Conservation (phyloP, 2,797 vertebrate genomes). For the Lepidocolaptes lacrymiger region DNA sequence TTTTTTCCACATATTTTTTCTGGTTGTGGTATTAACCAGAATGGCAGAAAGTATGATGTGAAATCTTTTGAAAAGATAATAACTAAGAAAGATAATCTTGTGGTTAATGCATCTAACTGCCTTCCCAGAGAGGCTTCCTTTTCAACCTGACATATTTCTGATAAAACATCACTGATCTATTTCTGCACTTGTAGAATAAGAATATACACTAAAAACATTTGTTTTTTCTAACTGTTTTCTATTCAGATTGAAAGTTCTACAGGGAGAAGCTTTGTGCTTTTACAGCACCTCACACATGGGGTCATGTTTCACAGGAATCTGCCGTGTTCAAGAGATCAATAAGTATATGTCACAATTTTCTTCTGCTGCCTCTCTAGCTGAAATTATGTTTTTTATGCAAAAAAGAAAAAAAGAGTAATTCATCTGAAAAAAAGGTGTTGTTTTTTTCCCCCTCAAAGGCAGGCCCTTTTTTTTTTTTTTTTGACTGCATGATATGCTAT, state of each 20-base stretch:
- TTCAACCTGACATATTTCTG: not conserved
- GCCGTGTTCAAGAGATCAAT: not conserved
- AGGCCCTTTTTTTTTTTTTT: not conserved
- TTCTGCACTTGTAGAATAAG: not conserved
- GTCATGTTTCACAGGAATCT: not conserved
- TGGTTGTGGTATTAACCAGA: not conserved
- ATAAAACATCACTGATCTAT: not conserved
- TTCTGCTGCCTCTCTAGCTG: not conserved
- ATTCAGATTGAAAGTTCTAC: not conserved
- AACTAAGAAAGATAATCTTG: not conserved
- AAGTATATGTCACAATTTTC: not conserved
- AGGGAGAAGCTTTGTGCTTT: not conserved
- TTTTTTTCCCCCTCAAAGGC: not conserved
- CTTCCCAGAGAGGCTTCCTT: not conserved
- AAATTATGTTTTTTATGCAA: not conserved
- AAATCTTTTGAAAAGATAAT: conserved; percentile 8
- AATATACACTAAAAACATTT: not conserved
- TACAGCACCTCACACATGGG: not conserved
- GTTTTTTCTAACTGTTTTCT: not conserved
- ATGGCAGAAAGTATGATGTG: conserved; percentile 17
- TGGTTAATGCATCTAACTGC: not conserved
- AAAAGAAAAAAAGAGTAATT: not conserved
- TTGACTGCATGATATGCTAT: not conserved
- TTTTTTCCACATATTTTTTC: not conserved
- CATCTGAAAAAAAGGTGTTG: not conserved